Conservation (phyloP, 2,797 vertebrate genomes). For the Pipistrellus kuhlii region DNA sequence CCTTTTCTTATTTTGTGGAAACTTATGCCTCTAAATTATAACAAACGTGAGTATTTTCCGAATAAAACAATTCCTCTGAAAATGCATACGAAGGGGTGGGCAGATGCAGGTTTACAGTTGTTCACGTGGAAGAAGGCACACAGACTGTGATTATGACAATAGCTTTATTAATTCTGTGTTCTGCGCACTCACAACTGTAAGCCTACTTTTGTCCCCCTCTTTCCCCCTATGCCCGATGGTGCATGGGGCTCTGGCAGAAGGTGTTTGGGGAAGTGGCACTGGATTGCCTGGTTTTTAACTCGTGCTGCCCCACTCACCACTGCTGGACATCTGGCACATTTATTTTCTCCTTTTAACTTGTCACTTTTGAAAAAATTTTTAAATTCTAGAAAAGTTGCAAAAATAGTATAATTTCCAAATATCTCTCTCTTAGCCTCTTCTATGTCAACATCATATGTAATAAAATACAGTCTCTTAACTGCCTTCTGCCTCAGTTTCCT, state of each 20-base stretch:
- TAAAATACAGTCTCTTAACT: neutral
- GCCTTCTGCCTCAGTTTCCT: neutral
- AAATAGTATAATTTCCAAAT: neutral
- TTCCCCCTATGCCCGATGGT: neutral
- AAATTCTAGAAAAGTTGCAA: slow-evolving; percentile 10
- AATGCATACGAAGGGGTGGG: neutral
- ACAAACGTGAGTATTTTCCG: neutral
- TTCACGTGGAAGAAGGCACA: neutral
- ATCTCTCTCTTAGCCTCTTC: neutral
- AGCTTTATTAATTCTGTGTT: neutral
- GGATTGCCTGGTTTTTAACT: neutral
- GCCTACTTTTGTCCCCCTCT: neutral
- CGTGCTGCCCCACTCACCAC: neutral
- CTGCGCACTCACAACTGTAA: neutral
- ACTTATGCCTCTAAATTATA: neutral
- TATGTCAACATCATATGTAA: neutral
- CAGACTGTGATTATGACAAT: neutral
- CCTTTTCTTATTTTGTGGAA: neutral
- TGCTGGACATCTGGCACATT: neutral
- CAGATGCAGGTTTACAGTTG: neutral
- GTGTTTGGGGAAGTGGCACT: neutral
- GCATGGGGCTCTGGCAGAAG: neutral
- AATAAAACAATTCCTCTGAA: neutral
- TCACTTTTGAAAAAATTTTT: slow-evolving; percentile 39
- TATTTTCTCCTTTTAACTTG: neutral